Base-by-base conservation (phyloP, 2,888 invertebrate genomes). In the Eurois occulta region DNA sequence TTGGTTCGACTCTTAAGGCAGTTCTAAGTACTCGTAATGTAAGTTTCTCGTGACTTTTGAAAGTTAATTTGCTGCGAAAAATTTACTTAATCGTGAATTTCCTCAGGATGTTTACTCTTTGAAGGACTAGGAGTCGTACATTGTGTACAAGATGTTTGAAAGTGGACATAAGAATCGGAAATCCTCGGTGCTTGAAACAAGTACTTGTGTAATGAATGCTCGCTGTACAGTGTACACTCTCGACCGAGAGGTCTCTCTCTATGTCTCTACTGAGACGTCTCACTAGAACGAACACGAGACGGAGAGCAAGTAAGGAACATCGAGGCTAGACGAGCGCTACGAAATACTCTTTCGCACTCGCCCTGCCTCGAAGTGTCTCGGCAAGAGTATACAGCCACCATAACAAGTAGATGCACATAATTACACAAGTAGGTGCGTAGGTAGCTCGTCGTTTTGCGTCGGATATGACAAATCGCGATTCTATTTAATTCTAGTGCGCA, bases 401-500 rank as follows among this genome's bases (percentile, higher is more conserved):
- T 1, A 5, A 18, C n/a, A 77, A 72, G 35, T 72, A 68, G 3
- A 67, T 72, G 67, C 35, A 72, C 52, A 55, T 70, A 83, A 60
- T 70, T 60, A 60, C 55, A 21, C 21, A 3, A 28, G 38, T 76
- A 58, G 16, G 21, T 43, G 55, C 3, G 16, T 70, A 64, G 43
- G 52, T 71, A 41, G 43, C 52, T 16, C 13, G 28, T 60, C 16
- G 55, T 58, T 77, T 38, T 58, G 55, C 35, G 38, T 68, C 65
- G 52, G 86, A 64, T 66, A 85, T 75, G 76, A 75, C 52, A 72
- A 70, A 71, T 64, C 67, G 67, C 86, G 67, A 35, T 52, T 67
- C 72, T 72, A 81, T 81, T 77, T 77, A 83, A 77, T 83, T 52
- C 64, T 65, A 77, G 64, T 52, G 64, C 78, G 83, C 78, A 86